Conservation (phyloP, 23 tunicate genomes). For the Clavelina lepadiformis region DNA sequence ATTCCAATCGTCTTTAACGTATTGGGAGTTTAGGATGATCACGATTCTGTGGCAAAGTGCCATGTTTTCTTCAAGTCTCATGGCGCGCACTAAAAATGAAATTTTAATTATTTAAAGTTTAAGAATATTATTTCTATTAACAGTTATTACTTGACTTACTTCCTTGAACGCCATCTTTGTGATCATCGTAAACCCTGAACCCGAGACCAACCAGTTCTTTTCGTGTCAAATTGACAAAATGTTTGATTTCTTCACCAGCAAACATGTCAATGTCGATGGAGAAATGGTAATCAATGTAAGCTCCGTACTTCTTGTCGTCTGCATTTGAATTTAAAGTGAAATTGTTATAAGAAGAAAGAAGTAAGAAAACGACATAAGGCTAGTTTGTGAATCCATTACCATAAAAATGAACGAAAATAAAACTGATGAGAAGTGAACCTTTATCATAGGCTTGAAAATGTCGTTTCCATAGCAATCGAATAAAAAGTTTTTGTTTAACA, state of each 20-base stretch:
- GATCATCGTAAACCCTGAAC: slow-evolving; percentile 27
- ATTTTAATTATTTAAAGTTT: no score
- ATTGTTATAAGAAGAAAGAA: no score
- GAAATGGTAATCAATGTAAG: slow-evolving; percentile 55
- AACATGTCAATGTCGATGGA: slow-evolving; percentile 46
- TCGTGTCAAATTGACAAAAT: slow-evolving; percentile 8
- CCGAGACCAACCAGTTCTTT: slow-evolving; percentile 26
- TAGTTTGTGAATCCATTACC: no score
- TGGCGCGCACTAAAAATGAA: slow-evolving; percentile 21
- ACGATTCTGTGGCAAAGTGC: slow-evolving; percentile 43
- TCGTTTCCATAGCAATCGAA: no score
- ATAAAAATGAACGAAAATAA: no score
- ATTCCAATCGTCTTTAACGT: slow-evolving; percentile 47
- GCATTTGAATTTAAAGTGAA: no score
- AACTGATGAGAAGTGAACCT: no score
- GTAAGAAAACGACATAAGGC: no score
- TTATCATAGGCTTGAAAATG: no score
- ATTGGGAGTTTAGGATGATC: slow-evolving; percentile 36
- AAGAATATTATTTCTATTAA: no score
- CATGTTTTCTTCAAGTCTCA: slow-evolving; percentile 14
- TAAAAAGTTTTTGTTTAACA: no score
- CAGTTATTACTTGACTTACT: no score
- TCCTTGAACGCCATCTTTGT: slow-evolving; percentile 18
- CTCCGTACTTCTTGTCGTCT: slow-evolving; percentile 55
- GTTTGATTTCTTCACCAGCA: slow-evolving; percentile 18